Base-by-base conservation (phyloP, 2,797 vertebrate genomes). In the Denticeps clupeoides region DNA sequence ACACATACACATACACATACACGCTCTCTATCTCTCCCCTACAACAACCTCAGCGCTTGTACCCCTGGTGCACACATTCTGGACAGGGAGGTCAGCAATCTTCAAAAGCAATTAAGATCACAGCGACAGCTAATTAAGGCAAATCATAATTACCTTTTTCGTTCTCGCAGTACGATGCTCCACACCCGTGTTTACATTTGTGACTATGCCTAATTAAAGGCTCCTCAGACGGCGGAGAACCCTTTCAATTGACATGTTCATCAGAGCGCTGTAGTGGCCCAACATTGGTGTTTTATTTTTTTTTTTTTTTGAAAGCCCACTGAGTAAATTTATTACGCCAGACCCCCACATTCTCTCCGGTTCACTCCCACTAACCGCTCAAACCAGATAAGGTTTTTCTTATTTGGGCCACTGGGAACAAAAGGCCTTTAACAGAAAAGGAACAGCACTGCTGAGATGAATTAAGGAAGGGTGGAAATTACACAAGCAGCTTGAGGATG, bases 71-170 rank as follows among this genome's bases (percentile, higher is more conserved):
- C 28, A 32, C 49, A 57, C 51, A 58, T 47, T 49, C 60, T 60
- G 49, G 41, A 50, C 67, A 63, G 55, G 51, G 67, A 63, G 75
- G 71, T 78, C 72, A 69, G 71, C 61, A 47, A 48, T 63, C 61
- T 74, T 78, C 70, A 72, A 62, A 82, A 75, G 74, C 75, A 79
- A 82, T 80, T 79, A 78, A 31, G 56, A 72, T 78, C 71, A 76
- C 61, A 70, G 54, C 74, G 81, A 82, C 80, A 75, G 79, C 75
- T 82, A 80, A 83, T 83, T 82, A 80, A 72, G 60, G 68, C 70
- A 73, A 77, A 81, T 81, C 75, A 80, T 81, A 82, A 81, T 81
- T 72, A 80, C 62, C 66, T 63, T 55, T 32, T 58, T 46, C 31
- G 25, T 55, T 47, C 24, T n/a, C n/a, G n/a, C n/a, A n/a, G n/a